phyloP scores from a whole-genome alignment of 2,113 vertebrate species.

The Lepus timidus region DNA sequence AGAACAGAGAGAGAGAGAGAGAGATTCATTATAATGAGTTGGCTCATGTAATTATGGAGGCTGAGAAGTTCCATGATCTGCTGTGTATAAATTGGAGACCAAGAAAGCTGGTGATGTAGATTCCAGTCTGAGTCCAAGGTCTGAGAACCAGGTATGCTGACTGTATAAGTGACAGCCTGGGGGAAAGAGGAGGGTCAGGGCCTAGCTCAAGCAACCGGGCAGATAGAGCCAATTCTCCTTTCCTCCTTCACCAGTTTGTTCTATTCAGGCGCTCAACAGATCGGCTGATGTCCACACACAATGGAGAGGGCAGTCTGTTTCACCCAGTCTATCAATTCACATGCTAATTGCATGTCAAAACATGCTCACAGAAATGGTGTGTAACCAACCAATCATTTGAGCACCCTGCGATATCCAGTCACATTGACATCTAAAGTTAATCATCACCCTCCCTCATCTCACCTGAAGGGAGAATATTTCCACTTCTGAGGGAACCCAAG shows the following conservation, averaged over 20 bases:
- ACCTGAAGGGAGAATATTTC: background rate
- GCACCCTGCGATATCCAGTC: background rate
- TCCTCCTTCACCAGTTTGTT: background rate
- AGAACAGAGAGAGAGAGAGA: background rate
- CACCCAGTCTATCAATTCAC: constrained; percentile 11
- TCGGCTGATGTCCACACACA: background rate
- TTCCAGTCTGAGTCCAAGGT: background rate
- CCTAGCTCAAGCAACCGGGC: background rate
- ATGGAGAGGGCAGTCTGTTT: background rate
- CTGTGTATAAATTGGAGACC: background rate
- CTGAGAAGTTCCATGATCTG: background rate
- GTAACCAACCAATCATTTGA: constrained; percentile 17
- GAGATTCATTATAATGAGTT: background rate
- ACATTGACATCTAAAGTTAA: background rate
- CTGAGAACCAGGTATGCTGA: background rate
- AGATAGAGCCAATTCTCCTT: background rate
- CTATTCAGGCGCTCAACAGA: background rate
- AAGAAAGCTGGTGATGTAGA: background rate
- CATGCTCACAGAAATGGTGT: background rate
- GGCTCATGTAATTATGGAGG: background rate
- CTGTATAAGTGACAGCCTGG: background rate
- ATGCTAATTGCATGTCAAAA: background rate
- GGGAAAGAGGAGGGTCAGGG: background rate
- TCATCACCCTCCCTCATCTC: background rate
- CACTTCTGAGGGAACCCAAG: background rate